Conservation (phyloP, 2,888 invertebrate species). For the Trissonchulus latispiculum region DNA sequence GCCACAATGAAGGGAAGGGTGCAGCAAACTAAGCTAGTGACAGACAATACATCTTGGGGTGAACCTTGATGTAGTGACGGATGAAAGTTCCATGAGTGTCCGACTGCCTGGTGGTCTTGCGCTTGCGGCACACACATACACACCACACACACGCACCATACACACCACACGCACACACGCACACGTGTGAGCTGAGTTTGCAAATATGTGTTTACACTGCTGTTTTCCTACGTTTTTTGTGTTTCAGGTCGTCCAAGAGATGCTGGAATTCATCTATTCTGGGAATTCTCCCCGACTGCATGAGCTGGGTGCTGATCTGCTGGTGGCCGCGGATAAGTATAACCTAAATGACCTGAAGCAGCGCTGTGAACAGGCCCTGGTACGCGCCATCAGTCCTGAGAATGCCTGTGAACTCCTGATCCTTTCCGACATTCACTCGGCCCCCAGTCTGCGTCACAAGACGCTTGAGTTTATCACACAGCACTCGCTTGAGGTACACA, state of each 20-base stretch:
- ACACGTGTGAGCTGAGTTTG: too few relatives aligned
- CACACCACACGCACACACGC: too few relatives aligned
- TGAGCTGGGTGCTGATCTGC: conserved; percentile 39
- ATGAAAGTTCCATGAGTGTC: too few relatives aligned
- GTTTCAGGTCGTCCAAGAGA: conserved; percentile 36
- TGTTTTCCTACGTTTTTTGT: too few relatives aligned
- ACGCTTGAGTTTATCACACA: conserved; percentile 29
- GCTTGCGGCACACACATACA: too few relatives aligned
- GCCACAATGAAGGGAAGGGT: too few relatives aligned
- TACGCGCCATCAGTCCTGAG: conserved; percentile 35
- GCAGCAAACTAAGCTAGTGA: too few relatives aligned
- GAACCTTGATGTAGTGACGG: too few relatives aligned
- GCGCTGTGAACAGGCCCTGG: conserved; percentile 33
- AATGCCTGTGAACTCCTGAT: conserved; percentile 41
- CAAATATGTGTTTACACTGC: too few relatives aligned
- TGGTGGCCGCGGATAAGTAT: conserved; percentile 43
- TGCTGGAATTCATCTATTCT: conserved; percentile 41
- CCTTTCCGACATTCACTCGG: conserved; percentile 38
- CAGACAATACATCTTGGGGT: too few relatives aligned
- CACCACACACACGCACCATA: too few relatives aligned
- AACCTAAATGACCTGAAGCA: conserved; percentile 39
- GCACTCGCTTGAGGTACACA: conserved; percentile 9
- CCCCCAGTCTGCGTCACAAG: conserved; percentile 31
- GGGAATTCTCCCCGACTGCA: conserved; percentile 36
- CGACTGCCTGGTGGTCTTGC: too few relatives aligned